These are phyloP conservation scores for Rhabdomys pumilio DNA, from an alignment of 2,797 vertebrate genomes.

Conservation along the genomic window DNA sequence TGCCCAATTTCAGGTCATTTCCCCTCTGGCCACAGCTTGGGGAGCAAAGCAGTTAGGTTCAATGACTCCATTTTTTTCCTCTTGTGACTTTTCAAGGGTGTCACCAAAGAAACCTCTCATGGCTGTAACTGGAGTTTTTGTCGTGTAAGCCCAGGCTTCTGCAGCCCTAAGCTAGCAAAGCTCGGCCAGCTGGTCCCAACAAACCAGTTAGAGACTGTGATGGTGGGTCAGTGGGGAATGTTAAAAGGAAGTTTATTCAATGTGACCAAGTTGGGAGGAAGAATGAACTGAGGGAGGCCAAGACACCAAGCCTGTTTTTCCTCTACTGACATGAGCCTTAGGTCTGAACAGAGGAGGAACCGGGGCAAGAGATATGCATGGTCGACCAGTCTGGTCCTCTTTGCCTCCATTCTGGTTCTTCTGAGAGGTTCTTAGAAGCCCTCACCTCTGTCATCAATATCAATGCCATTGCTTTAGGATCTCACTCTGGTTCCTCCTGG, in stretches of 20 bases:
- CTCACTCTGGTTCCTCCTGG: not conserved
- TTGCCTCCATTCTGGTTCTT: not conserved
- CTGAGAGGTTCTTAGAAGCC: not conserved
- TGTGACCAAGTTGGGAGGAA: not conserved
- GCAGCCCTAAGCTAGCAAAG: not conserved
- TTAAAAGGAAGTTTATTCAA: not conserved
- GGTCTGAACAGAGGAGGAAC: not conserved
- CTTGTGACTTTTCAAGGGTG: not conserved
- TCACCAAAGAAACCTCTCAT: not conserved
- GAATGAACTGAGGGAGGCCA: not conserved
- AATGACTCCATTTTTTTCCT: not conserved
- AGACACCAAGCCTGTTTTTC: not conserved
- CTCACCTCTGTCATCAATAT: not conserved
- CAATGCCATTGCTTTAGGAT: not conserved
- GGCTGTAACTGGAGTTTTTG: not conserved
- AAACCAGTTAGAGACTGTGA: not conserved
- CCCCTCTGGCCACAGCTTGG: not conserved
- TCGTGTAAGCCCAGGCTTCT: not conserved
- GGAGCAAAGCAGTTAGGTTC: not conserved
- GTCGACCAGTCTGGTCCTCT: not conserved
- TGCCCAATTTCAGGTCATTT: not conserved
- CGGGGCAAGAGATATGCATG: not conserved
- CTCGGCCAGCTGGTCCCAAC: not conserved
- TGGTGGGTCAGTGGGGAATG: not conserved
- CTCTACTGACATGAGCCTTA: not conserved